Base-by-base conservation (phyloP, 2,797 vertebrate species). In the Paguma larvata region DNA sequence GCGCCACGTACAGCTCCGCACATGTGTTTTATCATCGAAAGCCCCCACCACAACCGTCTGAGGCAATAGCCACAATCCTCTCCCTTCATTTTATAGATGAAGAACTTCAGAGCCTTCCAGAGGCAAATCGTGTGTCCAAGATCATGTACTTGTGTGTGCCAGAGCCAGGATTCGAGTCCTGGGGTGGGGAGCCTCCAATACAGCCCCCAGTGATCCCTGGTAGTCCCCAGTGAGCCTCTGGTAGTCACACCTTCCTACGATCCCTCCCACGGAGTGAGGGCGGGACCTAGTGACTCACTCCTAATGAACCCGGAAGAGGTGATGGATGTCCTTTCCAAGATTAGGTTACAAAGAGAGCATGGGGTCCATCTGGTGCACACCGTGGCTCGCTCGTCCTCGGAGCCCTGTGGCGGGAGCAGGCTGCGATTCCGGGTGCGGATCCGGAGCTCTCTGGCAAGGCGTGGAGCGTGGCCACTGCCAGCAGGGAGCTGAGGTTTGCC, bases 281-380 rank as follows among this genome's bases (percentile, higher is more conserved):
- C 6, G 9, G 70, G 15, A 72, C 84, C 75, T 56, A 21, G 27
- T 8, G 51, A 89, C 25, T 48, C 19, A 72, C 15, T 46, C 70
- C 23, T 15, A 44, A 34, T 8, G 53, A 87, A 30, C 2, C 19
- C n/a, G 73, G 46, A 23, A 67, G 16, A 6, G 10, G 32, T 14
- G 65, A 59, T 16, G 48, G 56, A 19, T 86, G 44, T 46, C 68
- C 4, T 27, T 51, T 95, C 89, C 7, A 4, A 77, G 46, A 6
- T 30, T 23, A 94, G 67, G 63, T 18, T 44, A 34, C 25, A 63
- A 30, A 38, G 51, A 72, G 32, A 63, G 2, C 1, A 5, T 12
- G 25, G 41, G 16, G 18, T 63, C 44, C 14, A 0, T 48, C 14
- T 51, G 12, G 16, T 2, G 2, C 18, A 19, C 6, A 0, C 34